These are phyloP conservation scores for Microplitis manilae DNA, from an alignment of 2,888 invertebrate species.

Conservation along the genomic window DNA sequence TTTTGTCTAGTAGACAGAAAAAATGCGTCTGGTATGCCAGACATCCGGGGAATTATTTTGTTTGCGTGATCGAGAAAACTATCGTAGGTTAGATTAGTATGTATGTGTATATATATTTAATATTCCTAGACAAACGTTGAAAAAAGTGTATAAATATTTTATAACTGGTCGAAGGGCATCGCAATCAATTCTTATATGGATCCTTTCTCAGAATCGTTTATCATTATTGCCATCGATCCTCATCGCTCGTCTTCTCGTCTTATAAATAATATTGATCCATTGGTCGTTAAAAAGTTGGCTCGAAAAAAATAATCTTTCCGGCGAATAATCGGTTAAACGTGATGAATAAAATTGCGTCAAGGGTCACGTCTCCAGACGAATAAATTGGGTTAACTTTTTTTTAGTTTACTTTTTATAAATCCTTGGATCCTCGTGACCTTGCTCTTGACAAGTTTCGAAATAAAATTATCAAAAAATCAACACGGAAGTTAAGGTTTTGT, in stretches of 20 bases:
- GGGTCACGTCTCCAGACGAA: slow-evolving; percentile 29
- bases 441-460: neutral
- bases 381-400: slow-evolving; percentile 25
- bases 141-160: slow-evolving; percentile 24
- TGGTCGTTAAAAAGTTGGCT: neutral
- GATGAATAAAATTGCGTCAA: slow-evolving; percentile 30
- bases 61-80: slow-evolving; percentile 29
- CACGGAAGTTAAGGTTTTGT: too few relatives aligned
- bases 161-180: slow-evolving; percentile 25
- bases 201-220: slow-evolving; percentile 35
- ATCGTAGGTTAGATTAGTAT: neutral
- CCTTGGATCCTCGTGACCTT: neutral
- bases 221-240: slow-evolving; percentile 32
- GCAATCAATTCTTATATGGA: slow-evolving; percentile 2
- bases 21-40: neutral
- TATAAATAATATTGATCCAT: slow-evolving; percentile 7
- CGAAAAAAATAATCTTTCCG: slow-evolving; percentile 13
- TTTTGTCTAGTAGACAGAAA: neutral
- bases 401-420: neutral
- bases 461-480: too few relatives aligned
- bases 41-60: neutral
- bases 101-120: neutral
- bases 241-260: slow-evolving; percentile 2
- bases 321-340: slow-evolving; percentile 30
- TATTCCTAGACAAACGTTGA: slow-evolving; percentile 7